Conservation (phyloP, 2,113 vertebrate species). For the Periophthalmodon schlosseri region DNA sequence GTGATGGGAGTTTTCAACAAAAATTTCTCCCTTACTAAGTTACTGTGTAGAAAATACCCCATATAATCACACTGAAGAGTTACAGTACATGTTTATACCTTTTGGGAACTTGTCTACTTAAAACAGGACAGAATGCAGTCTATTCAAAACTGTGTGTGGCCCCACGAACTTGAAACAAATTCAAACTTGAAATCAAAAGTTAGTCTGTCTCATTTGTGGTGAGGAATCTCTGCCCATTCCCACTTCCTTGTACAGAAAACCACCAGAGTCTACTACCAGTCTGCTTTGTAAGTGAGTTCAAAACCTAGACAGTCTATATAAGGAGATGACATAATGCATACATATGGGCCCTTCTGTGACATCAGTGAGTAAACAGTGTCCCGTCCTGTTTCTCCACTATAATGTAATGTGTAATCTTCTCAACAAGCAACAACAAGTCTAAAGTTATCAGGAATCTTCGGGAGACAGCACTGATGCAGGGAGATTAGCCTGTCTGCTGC, state of each 20-base stretch:
- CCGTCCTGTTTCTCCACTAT: neutral
- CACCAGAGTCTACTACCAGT: constrained; percentile 13
- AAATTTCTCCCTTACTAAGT: constrained; percentile 2
- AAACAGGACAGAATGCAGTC: constrained; percentile 5
- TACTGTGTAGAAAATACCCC: constrained; percentile 45
- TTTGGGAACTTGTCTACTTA: constrained; percentile 13
- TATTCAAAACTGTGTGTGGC: constrained; percentile 35
- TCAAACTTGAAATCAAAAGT: constrained; percentile 54
- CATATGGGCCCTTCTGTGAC: neutral
- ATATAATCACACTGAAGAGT: constrained; percentile 41
- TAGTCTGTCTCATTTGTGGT: constrained; percentile 56
- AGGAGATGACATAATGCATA: neutral
- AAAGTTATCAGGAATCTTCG: constrained; percentile 7
- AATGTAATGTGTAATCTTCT: neutral
- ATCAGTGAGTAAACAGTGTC: neutral
- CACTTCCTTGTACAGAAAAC: constrained; percentile 19
- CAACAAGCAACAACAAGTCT: constrained; percentile 24
- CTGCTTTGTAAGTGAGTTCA: neutral
- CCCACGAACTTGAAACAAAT: constrained; percentile 31
- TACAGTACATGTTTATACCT: constrained; percentile 27
- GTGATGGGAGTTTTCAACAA: too few species aligned
- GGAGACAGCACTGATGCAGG: neutral
- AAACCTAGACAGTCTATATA: neutral
- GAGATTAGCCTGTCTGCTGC: neutral
- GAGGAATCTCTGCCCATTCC: constrained; percentile 21